phyloP scores from a whole-genome alignment of 2,888 invertebrate species.

The Bimastos eiseni region DNA sequence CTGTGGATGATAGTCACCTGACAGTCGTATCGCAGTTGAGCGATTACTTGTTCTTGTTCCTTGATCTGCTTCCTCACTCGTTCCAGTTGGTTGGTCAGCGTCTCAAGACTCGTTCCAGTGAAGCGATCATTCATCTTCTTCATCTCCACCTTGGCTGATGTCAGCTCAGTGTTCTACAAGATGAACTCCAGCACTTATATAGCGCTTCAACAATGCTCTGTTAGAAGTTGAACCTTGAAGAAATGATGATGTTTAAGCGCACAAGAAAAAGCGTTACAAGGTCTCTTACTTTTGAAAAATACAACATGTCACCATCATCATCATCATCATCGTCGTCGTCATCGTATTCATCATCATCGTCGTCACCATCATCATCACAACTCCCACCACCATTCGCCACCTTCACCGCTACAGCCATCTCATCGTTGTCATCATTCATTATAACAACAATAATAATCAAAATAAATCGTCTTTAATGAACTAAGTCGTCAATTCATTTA shows the following conservation, averaged over 20 bases:
- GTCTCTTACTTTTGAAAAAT: neutral
- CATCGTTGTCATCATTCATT: too few relatives aligned
- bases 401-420: too few relatives aligned
- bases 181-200: neutral
- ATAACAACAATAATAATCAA: too few relatives aligned
- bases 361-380: too few relatives aligned
- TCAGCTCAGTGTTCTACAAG: neutral
- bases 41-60: slow-evolving; percentile 2
- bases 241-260: neutral
- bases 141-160: slow-evolving; percentile 22
- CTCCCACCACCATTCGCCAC: too few relatives aligned
- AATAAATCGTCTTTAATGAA: too few relatives aligned
- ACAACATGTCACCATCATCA: too few relatives aligned
- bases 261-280: neutral
- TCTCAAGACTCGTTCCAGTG: neutral
- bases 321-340: too few relatives aligned
- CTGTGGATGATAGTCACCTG: neutral
- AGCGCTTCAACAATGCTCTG: neutral
- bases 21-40: neutral
- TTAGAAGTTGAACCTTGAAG: neutral
- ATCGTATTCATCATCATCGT: too few relatives aligned
- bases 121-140: neutral
- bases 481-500: neutral
- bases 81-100: slow-evolving; percentile 15
- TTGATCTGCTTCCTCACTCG: slow-evolving; percentile 9